Evolutionary conservation across 1,140 invertebrate species (phyloP), one percentile per base, ranked within the genome.

Genomic region (Rhizoglyphus robini): DNA sequence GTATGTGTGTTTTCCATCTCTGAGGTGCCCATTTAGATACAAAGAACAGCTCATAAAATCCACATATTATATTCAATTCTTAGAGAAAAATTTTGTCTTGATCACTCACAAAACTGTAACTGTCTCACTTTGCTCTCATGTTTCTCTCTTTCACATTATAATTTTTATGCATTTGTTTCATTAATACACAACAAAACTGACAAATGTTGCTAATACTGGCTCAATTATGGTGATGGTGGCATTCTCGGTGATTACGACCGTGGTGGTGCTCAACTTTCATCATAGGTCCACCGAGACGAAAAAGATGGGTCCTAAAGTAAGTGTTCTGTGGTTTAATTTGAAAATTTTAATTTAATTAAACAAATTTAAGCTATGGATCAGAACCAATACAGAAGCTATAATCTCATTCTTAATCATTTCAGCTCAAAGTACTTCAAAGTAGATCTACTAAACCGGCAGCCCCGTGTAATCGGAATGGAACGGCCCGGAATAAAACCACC

Each of bases 141-240:
- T n/a, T n/a, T n/a, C n/a, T n/a, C n/a, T n/a, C n/a, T n/a, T n/a
- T n/a, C n/a, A n/a, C n/a, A n/a, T n/a, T n/a, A n/a, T n/a, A n/a
- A n/a, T n/a, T n/a, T n/a, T n/a, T n/a, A n/a, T n/a, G n/a, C n/a
- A n/a, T n/a, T n/a, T n/a, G n/a, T n/a, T n/a, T n/a, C n/a, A n/a
- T n/a, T n/a, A n/a, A n/a, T n/a, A n/a, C n/a, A n/a, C n/a, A n/a
- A n/a, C n/a, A n/a, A n/a, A n/a, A n/a, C n/a, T n/a, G n/a, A n/a
- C n/a, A n/a, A n/a, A n/a, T n/a, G n/a, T n/a, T n/a, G n/a, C n/a
- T n/a, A n/a, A n/a, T n/a, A n/a, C n/a, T 82, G 96, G 96, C 79
- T 97, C 92, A 81, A 97, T 99, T 78, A 99, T 99, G 96, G 93
- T 98, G 79, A 97, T 99, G 92, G 95, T 98, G 77, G 93, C 94